Evolutionary conservation across 1,140 invertebrate species (phyloP).

Genomic region (Bemisia tabaci): DNA sequence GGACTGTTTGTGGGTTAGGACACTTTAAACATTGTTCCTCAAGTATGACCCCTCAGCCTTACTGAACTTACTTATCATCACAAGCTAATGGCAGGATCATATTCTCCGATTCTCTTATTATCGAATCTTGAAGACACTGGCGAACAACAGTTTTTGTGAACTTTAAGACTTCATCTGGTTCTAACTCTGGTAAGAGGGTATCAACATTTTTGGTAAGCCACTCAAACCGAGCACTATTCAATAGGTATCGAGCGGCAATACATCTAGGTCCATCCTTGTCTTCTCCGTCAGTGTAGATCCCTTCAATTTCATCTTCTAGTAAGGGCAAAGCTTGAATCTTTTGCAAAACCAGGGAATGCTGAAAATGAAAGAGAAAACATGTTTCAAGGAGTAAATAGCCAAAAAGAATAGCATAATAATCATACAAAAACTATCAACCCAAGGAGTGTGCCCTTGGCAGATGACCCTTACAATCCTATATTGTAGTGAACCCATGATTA

Average conservation of each 20-base stretch:
- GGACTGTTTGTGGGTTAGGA: too few relatives aligned
- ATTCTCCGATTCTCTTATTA: not conserved
- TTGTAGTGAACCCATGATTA: too few relatives aligned
- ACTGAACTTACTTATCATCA: not conserved
- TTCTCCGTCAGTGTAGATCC: not conserved
- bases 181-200: not conserved
- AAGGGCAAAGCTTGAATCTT: conserved; percentile 7
- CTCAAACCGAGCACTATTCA: not conserved
- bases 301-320: conserved; percentile 8
- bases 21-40: too few relatives aligned
- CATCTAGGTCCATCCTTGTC: conserved; percentile 2
- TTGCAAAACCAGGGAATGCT: conserved; percentile 6
- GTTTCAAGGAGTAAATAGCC: not conserved
- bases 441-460: too few relatives aligned
- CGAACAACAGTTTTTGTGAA: not conserved
- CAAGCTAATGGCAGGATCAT: not conserved
- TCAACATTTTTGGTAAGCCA: not conserved
- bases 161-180: conserved; percentile 1
- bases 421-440: too few relatives aligned
- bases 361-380: not conserved
- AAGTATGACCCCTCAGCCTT: too few relatives aligned
- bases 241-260: conserved; percentile 1
- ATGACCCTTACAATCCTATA: too few relatives aligned
- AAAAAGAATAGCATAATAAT: too few relatives aligned
- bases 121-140: not conserved